Evolutionary conservation across 1,140 invertebrate genomes (phyloP).

Genomic region (Asbolus verrucosus): DNA sequence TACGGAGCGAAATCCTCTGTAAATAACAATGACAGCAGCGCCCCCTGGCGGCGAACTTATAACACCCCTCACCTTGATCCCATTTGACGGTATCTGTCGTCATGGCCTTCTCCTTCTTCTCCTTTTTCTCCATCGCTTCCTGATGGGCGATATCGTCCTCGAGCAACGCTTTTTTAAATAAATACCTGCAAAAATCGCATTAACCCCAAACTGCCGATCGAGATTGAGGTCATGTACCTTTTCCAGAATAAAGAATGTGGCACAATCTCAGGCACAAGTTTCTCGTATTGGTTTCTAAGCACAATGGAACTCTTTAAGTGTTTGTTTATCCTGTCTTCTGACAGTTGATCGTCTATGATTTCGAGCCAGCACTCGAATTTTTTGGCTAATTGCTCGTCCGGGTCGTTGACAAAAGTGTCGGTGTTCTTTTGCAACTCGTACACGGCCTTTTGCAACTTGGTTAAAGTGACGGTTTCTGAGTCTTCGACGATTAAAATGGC

Average conservation of each 20-base stretch:
- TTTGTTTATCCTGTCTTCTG: slow-evolving; percentile 64
- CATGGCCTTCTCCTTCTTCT: slow-evolving; percentile 60
- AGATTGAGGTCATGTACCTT: no score
- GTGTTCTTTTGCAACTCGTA: slow-evolving; percentile 65
- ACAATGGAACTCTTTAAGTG: slow-evolving; percentile 66
- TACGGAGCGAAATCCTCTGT: slow-evolving; percentile 71
- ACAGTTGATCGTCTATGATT: slow-evolving; percentile 66
- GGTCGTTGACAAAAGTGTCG: slow-evolving; percentile 65
- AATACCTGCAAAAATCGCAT: slow-evolving; percentile 67
- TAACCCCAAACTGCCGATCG: no score
- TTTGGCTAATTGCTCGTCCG: slow-evolving; percentile 60
- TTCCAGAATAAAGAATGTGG: slow-evolving; percentile 71
- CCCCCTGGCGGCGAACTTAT: neutral
- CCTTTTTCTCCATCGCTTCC: slow-evolving; percentile 61
- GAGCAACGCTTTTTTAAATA: slow-evolving; percentile 71
- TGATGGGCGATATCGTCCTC: slow-evolving; percentile 70
- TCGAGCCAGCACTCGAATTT: slow-evolving; percentile 68
- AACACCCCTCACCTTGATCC: slow-evolving; percentile 62
- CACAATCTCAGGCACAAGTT: slow-evolving; percentile 69
- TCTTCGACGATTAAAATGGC: slow-evolving; percentile 73
- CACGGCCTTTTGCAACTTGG: slow-evolving; percentile 64
- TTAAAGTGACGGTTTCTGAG: slow-evolving; percentile 70
- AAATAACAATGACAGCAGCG: slow-evolving; percentile 39
- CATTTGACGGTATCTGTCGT: slow-evolving; percentile 61
- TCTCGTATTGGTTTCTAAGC: slow-evolving; percentile 67